Evolutionary conservation across 2,113 vertebrate genomes (phyloP), one percentile per base, ranked within the genome.

Genomic region (Myiagra hebetior): DNA sequence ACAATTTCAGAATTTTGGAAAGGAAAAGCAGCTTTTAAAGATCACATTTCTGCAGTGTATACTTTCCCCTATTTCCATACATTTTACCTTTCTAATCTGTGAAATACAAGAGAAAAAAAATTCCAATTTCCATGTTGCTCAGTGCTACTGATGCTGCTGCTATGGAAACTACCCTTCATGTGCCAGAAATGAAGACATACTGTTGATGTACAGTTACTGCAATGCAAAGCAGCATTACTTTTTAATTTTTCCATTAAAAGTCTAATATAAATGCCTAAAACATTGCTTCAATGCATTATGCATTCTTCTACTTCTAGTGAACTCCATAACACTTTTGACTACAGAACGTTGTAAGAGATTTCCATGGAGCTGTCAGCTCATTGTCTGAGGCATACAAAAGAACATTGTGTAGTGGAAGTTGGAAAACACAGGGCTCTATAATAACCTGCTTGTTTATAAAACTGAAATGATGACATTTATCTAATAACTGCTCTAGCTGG

Each of bases 211-310:
- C 80, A 89, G 89, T 94, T 95, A 92, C 86, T 59, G 95, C 91
- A 94, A 93, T 94, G 94, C 91, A 97, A 97, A 97, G 95, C 77
- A 92, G 87, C 97, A 97, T 97, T 95, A 96, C 91, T 97, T 95
- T 97, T 95, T 96, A 97, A 97, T 89, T 97, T 96, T 92, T 92
- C 84, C 95, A 96, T 97, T 97, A 96, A 92, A 96, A 95, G 89
- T 94, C 94, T 94, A 94, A 96, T 93, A 93, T 81, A 96, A 96
- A 95, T 93, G 93, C 89, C 94, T 95, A 89, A 95, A 97, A 95
- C 93, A 76, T 39, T 87, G 68, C 74, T 94, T 85, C 91, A 63
- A 91, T 96, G 78, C 95, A 96, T 97, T 94, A 96, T 95, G 80
- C 60, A 96, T 97, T 92, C 87, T 93, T 47, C 91, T 95, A 35